Base-by-base conservation (phyloP, 2,797 vertebrate genomes). In the Simalia tracyae region DNA sequence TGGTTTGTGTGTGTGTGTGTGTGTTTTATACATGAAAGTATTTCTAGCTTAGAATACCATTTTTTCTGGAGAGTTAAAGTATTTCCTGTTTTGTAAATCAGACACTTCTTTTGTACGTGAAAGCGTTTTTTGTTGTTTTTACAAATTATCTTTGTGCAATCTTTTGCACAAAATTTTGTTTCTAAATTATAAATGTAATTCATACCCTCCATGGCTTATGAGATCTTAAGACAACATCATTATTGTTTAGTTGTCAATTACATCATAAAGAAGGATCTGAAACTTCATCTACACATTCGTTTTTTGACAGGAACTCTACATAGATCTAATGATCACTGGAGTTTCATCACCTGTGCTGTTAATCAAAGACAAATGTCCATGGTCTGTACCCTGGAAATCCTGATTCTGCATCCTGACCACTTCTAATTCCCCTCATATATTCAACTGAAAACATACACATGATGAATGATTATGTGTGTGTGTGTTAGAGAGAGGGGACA, bases 161-260 rank as follows among this genome's bases (percentile, higher is more conserved):
- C 26, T 11, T 85, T 86, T 89, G 6, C 56, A 72, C 60, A 28
- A 86, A 63, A 60, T 36, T 7, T 46, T 81, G 9, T 57, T 24
- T 14, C 46, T 36, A 42, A 76, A 76, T 42, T 76, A 76, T 42
- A 87, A 91, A 46, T 54, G 17, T 66, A 57, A 66, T 91, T 68
- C 57, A 85, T 61, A 57, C 5, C 56, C 50, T 68, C 56, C 42
- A 3, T 81, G 12, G 1, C 1, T 86, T 90, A 88, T 24, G 85
- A 76, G n/a, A 93, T 5, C 57, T 86, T 94, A 63, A 54, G 0
- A 0, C 11, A 60, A 57, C 11, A 64, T 7, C 0, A 0, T 60
- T 68, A 59, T 89, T 94, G 54, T 94, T 90, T 22, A 87, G 64
- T 54, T 42, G 0, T 90, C 87, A 86, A 64, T 81, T 86, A 11